phyloP scores from a whole-genome alignment of 2,797 vertebrate genomes.

The Cottoperca gobio region DNA sequence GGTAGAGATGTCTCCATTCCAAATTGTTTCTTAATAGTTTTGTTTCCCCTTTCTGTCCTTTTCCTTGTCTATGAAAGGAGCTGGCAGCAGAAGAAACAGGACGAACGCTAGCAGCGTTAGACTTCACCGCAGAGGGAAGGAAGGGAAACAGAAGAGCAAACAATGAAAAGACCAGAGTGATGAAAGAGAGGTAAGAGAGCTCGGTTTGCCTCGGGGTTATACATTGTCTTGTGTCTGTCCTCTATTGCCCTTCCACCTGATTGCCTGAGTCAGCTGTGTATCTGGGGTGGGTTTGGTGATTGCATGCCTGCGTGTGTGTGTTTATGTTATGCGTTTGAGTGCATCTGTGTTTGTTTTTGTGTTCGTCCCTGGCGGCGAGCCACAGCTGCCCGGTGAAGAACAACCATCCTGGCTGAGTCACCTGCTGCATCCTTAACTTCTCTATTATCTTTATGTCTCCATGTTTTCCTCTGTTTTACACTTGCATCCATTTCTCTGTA shows the following conservation, averaged over 20 bases:
- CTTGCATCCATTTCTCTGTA: slow-evolving; percentile 1
- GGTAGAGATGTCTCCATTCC: slow-evolving; percentile 10
- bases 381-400: slow-evolving; percentile 55
- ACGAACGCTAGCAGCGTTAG: slow-evolving; percentile 21
- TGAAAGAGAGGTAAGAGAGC: slow-evolving; percentile 65
- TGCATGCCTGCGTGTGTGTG: slow-evolving; percentile 42
- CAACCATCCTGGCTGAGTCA: slow-evolving; percentile 49
- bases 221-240: slow-evolving; percentile 34
- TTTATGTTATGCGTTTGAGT: slow-evolving; percentile 38
- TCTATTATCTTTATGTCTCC: slow-evolving; percentile 13
- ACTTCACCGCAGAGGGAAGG: slow-evolving; percentile 31
- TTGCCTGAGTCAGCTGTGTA: slow-evolving; percentile 51
- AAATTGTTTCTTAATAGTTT: slow-evolving; percentile 43
- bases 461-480: slow-evolving; percentile 11
- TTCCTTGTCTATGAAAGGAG: slow-evolving; percentile 32
- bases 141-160: slow-evolving; percentile 20
- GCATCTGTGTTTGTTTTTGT: slow-evolving; percentile 37
- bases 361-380: slow-evolving; percentile 33
- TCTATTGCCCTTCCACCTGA: slow-evolving; percentile 53
- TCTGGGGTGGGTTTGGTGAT: slow-evolving; percentile 51
- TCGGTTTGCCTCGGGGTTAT: slow-evolving; percentile 30
- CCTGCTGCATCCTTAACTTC: slow-evolving; percentile 37
- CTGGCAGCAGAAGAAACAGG: slow-evolving; percentile 43
- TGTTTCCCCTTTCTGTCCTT: slow-evolving; percentile 26
- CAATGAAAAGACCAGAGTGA: slow-evolving; percentile 40